Conservation (phyloP, 1,140 invertebrate genomes). For the Mycetomoellerius zeteki region DNA sequence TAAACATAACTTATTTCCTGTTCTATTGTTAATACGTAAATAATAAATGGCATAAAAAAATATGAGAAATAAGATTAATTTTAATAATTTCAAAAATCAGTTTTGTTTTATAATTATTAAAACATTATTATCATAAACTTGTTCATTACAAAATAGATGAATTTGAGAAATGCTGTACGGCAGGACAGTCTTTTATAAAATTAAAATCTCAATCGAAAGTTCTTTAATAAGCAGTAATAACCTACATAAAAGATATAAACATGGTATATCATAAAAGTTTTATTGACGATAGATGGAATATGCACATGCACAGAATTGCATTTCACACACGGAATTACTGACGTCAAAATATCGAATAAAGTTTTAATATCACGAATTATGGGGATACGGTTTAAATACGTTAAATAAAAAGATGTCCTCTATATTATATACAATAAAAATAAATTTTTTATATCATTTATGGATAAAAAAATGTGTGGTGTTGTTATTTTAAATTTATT, state of each 20-base stretch:
- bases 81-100: neutral
- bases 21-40: neutral
- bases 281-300: conserved; percentile 13
- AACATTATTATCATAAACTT: neutral
- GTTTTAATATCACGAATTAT: conserved; percentile 25
- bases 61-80: neutral
- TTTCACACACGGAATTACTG: conserved; percentile 25
- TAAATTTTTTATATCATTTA: neutral
- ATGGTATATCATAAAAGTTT: conserved; percentile 10
- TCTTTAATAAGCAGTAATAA: neutral
- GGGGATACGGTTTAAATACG: neutral
- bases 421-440: neutral
- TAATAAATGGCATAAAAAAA: neutral
- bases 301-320: neutral
- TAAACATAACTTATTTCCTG: neutral
- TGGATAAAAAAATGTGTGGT: neutral
- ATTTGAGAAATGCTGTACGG: neutral
- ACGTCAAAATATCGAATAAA: conserved; percentile 38
- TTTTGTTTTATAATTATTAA: neutral
- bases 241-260: neutral
- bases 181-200: conserved; percentile 4
- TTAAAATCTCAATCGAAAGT: neutral
- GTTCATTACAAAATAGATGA: neutral
- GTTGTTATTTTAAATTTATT: conserved; percentile 10
- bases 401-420: conserved; percentile 11